Evolutionary conservation across 2,113 vertebrate species (phyloP).

Genomic region (Bos indicus): DNA sequence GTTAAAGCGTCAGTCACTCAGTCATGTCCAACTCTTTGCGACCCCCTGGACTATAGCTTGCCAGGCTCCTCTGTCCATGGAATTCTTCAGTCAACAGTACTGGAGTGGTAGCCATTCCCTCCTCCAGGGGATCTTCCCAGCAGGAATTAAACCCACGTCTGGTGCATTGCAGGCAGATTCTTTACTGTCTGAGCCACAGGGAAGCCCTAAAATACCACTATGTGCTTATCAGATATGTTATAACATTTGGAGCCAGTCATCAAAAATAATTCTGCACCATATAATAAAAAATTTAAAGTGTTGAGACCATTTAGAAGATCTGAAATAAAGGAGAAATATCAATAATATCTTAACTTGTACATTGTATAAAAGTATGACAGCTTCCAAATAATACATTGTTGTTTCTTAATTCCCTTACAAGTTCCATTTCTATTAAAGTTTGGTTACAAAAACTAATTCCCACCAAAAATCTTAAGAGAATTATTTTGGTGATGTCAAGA

Average conservation of each 20-base stretch:
- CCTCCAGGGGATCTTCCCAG: background rate
- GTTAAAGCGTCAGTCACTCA: background rate
- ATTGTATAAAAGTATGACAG: background rate
- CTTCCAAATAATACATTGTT: background rate
- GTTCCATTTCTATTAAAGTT: background rate
- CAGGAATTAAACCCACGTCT: background rate
- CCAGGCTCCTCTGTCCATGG: background rate
- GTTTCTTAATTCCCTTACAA: background rate
- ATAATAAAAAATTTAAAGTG: background rate
- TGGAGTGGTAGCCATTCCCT: background rate
- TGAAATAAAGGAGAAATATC: background rate
- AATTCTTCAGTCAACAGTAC: background rate
- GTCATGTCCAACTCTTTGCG: background rate
- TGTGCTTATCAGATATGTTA: background rate
- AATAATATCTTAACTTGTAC: background rate
- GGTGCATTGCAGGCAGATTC: background rate
- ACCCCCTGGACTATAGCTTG: background rate
- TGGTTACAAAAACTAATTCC: background rate
- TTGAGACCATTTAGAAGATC: background rate
- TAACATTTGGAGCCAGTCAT: background rate
- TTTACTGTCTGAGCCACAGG: background rate
- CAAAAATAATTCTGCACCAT: background rate
- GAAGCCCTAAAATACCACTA: background rate
- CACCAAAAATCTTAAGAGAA: background rate
- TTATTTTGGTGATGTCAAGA: background rate